A percentile compares a stretch with the other conserved stretches of the same genome.
phyloP scores from a whole-genome alignment of 2,113 vertebrate genomes.

The Gopherus evgoodei region DNA sequence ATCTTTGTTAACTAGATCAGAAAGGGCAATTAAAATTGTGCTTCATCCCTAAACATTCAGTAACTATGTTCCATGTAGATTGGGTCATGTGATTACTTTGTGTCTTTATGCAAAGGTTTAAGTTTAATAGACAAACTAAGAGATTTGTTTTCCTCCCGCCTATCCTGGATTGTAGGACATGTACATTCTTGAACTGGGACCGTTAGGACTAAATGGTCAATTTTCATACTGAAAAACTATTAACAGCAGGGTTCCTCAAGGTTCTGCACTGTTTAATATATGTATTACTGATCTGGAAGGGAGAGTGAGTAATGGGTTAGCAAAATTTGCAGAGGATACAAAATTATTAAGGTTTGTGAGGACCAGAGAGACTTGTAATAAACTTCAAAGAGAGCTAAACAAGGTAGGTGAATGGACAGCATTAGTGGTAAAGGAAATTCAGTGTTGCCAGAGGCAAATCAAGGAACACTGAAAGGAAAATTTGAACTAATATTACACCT shows the following conservation, averaged over 20 bases:
- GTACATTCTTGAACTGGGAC: not conserved
- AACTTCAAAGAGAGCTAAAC: not conserved
- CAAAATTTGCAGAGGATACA: not conserved
- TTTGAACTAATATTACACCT: not conserved
- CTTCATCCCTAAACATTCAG: not conserved
- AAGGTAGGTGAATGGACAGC: rapidly evolving
- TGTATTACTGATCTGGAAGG: not conserved
- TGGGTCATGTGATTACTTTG: not conserved
- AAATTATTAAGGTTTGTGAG: not conserved
- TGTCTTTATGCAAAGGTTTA: not conserved
- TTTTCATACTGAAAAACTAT: not conserved
- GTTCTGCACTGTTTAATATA: constrained; percentile 4
- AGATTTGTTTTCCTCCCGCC: not conserved
- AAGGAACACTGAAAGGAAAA: not conserved
- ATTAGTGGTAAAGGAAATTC: not conserved
- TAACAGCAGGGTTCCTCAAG: not conserved
- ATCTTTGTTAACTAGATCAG: not conserved
- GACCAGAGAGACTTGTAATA: not conserved
- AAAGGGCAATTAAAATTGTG: not conserved
- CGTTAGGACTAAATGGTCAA: not conserved
- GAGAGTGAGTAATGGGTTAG: not conserved
- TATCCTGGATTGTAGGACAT: not conserved
- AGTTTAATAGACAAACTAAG: rapidly evolving
- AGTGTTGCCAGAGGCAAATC: not conserved
- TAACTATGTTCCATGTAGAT: not conserved